Conservation (phyloP, 1,140 invertebrate genomes). For the Trachymyrmex septentrionalis region DNA sequence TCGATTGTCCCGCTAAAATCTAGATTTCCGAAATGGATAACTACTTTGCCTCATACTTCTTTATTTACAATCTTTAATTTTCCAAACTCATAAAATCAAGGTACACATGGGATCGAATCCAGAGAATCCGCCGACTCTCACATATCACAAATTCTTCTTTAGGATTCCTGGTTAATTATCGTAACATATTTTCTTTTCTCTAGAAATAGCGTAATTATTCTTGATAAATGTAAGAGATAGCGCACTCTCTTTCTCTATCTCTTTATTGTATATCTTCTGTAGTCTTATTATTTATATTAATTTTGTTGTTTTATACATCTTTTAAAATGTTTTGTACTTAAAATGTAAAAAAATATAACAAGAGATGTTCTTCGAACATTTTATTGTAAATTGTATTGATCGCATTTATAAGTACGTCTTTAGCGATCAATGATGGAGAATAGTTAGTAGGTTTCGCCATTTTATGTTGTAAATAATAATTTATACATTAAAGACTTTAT, state of each 20-base stretch:
- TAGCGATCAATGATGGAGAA: constrained; percentile 1
- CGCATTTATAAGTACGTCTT: neutral
- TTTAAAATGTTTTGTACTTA: neutral
- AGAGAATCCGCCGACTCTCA: neutral
- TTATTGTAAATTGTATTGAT: neutral
- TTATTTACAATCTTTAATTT: neutral
- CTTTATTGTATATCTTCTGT: neutral
- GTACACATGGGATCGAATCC: neutral
- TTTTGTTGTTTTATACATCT: neutral
- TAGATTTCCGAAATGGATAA: neutral
- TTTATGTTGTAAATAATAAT: constrained; percentile 55
- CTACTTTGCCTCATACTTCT: neutral
- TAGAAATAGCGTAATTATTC: neutral
- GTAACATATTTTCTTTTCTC: neutral
- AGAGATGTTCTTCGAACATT: neutral
- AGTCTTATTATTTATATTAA: constrained; percentile 17
- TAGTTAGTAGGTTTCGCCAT: neutral
- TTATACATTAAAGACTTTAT: constrained; percentile 44
- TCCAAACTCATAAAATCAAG: neutral
- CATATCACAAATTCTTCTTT: neutral
- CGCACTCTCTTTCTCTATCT: neutral
- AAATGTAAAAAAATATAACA: neutral
- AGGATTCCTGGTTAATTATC: neutral
- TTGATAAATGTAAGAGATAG: neutral
- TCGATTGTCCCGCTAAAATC: neutral